These are phyloP conservation scores for Gallinago solitaria DNA, from an alignment of 2,797 vertebrate genomes.

Conservation along the genomic window DNA sequence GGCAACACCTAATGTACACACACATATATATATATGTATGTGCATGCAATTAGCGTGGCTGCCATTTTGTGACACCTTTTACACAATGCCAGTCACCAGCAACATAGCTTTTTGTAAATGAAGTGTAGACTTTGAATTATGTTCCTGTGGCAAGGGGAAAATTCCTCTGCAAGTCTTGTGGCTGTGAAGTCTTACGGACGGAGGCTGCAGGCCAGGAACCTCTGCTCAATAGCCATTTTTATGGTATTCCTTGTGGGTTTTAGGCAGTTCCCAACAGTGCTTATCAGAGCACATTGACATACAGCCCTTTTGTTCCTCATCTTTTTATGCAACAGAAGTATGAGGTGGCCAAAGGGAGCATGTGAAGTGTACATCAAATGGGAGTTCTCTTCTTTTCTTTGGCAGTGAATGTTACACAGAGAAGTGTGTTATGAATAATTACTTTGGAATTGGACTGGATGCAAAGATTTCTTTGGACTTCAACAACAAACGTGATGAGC, in stretches of 20 bases:
- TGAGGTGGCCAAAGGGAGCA: background rate
- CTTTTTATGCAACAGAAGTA: background rate
- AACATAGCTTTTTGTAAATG: background rate
- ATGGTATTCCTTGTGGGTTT: background rate
- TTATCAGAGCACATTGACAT: background rate
- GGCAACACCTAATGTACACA: background rate
- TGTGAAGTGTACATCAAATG: background rate
- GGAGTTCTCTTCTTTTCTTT: background rate
- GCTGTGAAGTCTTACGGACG: background rate
- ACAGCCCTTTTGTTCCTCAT: background rate
- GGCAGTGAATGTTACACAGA: constrained; percentile 91
- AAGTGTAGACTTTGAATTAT: background rate
- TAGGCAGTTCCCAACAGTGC: background rate
- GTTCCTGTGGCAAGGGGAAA: background rate
- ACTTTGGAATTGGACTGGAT: constrained; percentile 96
- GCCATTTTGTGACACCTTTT: background rate
- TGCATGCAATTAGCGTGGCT: background rate
- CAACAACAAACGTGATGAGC: constrained; percentile 96
- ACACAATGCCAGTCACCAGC: background rate
- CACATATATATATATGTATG: no score
- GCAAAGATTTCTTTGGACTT: constrained; percentile 98
- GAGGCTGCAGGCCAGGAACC: background rate
- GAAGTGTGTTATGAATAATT: constrained; percentile 99
- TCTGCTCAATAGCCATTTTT: background rate
- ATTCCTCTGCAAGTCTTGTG: background rate